Evolutionary conservation across 1,140 invertebrate species (phyloP).

Genomic region (Hypsibius dujardini): DNA sequence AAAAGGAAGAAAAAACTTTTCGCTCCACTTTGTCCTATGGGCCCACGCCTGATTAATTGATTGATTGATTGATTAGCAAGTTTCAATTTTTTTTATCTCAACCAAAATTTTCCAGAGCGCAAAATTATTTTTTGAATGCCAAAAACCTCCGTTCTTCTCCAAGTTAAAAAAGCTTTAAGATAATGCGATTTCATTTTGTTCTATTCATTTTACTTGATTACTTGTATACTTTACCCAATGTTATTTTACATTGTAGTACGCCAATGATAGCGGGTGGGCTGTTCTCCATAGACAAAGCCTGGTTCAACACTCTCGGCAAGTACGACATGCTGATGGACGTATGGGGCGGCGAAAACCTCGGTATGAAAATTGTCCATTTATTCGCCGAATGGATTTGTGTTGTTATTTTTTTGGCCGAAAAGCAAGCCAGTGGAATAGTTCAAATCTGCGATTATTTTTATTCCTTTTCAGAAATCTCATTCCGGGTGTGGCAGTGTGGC

Average conservation of each 20-base stretch:
- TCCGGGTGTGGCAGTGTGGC: constrained; percentile 39
- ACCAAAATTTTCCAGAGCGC: no score
- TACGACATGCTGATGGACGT: constrained; percentile 31
- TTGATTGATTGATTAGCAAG: no score
- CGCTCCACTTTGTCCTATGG: no score
- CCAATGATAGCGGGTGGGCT: constrained; percentile 35
- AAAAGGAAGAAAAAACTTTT: no score
- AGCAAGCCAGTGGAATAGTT: no score
- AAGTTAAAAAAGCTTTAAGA: neutral
- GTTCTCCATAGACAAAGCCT: constrained; percentile 33
- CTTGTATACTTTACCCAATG: constrained; percentile 11
- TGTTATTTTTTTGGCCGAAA: no score
- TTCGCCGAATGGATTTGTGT: no score
- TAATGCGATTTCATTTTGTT: constrained; percentile 17
- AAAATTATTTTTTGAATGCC: no score
- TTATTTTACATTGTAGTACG: constrained; percentile 27
- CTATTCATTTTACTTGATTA: constrained; percentile 32
- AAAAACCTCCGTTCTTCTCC: no score
- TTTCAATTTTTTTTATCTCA: no score
- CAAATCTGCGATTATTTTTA: neutral
- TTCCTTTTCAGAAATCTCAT: constrained; percentile 40
- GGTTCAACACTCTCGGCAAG: constrained; percentile 34
- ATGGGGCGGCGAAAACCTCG: constrained; percentile 23
- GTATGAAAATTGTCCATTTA: neutral
- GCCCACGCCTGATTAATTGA: no score